Percentiles rank a stretch among this genome's conserved stretches.
phyloP scores from a whole-genome alignment of 2,888 invertebrate species.

The Campaea margaritaria region DNA sequence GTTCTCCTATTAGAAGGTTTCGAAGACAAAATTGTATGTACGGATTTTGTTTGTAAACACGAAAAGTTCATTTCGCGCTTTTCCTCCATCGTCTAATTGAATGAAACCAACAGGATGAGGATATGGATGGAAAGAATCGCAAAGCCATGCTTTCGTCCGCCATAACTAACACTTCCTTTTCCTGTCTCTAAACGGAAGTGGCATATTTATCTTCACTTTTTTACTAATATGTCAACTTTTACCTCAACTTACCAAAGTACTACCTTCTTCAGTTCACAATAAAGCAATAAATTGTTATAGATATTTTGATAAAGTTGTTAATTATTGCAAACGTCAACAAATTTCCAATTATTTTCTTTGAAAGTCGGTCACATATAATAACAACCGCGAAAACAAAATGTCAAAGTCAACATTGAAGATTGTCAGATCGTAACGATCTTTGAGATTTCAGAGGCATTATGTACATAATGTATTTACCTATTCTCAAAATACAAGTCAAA shows the following conservation, averaged over 20 bases:
- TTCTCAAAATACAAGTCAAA: too few relatives aligned
- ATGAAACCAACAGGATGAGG: constrained; percentile 70
- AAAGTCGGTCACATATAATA: constrained; percentile 39
- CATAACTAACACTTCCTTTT: constrained; percentile 86
- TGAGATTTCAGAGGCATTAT: too few relatives aligned
- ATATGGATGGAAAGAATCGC: constrained; percentile 48
- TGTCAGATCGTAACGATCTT: constrained; percentile 1
- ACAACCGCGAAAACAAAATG: constrained; percentile 55
- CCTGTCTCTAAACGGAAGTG: constrained; percentile 80
- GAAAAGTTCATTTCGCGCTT: constrained; percentile 47
- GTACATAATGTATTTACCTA: too few relatives aligned
- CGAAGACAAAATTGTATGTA: background rate
- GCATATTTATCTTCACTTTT: constrained; percentile 32
- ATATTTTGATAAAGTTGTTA: constrained; percentile 26
- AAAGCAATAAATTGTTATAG: constrained; percentile 11
- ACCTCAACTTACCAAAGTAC: constrained; percentile 44
- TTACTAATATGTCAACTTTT: constrained; percentile 21
- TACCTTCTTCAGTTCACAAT: constrained; percentile 10
- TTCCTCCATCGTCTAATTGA: constrained; percentile 45
- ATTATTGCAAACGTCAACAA: constrained; percentile 55
- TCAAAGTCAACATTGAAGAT: constrained; percentile 46
- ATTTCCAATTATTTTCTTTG: constrained; percentile 39
- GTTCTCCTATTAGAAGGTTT: too few relatives aligned
- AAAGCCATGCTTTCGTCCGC: constrained; percentile 66
- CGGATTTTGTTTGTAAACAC: background rate